These are phyloP conservation scores for Lepidothrix coronata DNA, from an alignment of 2,113 vertebrate species.

Conservation along the genomic window DNA sequence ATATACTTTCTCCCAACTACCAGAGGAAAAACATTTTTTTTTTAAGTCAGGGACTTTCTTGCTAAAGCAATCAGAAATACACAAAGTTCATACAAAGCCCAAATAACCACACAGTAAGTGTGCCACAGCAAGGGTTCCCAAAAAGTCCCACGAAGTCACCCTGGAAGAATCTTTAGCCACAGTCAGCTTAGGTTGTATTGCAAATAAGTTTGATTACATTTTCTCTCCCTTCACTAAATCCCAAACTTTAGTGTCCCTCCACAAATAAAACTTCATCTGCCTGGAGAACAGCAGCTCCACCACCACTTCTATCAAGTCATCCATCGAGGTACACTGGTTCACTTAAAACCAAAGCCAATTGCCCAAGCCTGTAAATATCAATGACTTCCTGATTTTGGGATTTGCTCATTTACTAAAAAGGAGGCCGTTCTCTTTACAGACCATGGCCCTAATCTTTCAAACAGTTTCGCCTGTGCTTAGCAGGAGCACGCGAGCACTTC, in stretches of 20 bases:
- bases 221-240: not conserved
- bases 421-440: not conserved
- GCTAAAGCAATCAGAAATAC: not conserved
- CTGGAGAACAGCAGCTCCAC: not conserved
- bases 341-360: not conserved
- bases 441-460: not conserved
- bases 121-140: fast-evolving
- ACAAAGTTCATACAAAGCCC: not conserved
- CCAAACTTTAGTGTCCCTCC: not conserved
- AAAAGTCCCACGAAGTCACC: not conserved
- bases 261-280: not conserved
- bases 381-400: not conserved
- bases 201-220: not conserved
- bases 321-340: not conserved
- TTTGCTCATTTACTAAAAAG: not conserved
- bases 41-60: not conserved
- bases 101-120: not conserved
- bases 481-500: not conserved
- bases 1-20: not conserved
- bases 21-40: not conserved
- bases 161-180: not conserved
- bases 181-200: not conserved
- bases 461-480: not conserved
- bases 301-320: not conserved
- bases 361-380: not conserved